phyloP scores from a whole-genome alignment of 1,140 invertebrate genomes.

The Diuraphis noxia region DNA sequence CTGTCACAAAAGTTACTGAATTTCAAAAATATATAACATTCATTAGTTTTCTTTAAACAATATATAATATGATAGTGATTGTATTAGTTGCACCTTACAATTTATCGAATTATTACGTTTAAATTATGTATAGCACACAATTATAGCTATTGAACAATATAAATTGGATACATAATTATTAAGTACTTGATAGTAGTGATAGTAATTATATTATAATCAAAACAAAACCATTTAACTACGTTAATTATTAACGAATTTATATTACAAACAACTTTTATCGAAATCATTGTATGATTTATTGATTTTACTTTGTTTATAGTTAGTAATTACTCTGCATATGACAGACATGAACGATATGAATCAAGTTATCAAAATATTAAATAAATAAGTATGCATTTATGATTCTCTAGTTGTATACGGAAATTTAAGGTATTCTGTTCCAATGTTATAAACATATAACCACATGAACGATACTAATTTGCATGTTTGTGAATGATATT shows the following conservation, averaged over 20 bases:
- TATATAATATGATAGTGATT: not conserved
- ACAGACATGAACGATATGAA: not conserved
- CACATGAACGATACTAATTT: not conserved
- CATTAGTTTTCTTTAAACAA: not conserved
- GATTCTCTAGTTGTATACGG: too few relatives aligned
- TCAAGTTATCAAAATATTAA: not conserved
- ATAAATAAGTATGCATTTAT: too few relatives aligned
- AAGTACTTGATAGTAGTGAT: not conserved
- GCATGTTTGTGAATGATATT: not conserved
- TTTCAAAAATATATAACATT: not conserved
- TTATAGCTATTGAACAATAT: too few relatives aligned
- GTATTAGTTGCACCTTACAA: not conserved
- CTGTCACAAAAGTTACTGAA: not conserved
- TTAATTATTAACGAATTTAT: not conserved
- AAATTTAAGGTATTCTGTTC: too few relatives aligned
- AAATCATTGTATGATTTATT: not conserved
- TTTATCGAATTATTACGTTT: too few relatives aligned
- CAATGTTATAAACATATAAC: too few relatives aligned
- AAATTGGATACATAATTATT: too few relatives aligned
- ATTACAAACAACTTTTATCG: not conserved
- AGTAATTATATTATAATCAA: not conserved
- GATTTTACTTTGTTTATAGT: too few relatives aligned
- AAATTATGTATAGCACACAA: too few relatives aligned
- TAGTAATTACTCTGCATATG: not conserved
- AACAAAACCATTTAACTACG: not conserved